Evolutionary conservation across 2,888 invertebrate species (phyloP).

Genomic region (Drosophila ezoana): DNA sequence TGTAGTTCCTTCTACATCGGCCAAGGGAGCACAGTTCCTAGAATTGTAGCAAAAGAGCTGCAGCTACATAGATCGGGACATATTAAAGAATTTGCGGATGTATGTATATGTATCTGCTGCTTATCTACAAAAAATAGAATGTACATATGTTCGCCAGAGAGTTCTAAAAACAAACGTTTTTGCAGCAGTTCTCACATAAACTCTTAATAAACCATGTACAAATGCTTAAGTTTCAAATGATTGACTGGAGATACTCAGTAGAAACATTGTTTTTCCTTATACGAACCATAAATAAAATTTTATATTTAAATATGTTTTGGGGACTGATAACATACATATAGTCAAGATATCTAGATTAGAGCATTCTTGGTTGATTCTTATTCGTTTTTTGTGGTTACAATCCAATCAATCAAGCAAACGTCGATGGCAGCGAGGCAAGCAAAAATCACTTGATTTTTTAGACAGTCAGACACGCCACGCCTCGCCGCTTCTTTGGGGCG

Average conservation of each 20-base stretch:
- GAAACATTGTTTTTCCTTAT: neutral
- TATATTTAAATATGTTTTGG: no score
- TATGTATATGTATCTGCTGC: neutral
- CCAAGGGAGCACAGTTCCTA: conserved; percentile 64
- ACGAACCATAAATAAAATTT: neutral
- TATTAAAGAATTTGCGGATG: conserved; percentile 13
- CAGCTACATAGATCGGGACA: conserved; percentile 12
- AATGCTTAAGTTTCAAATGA: neutral
- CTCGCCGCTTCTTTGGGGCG: conserved; percentile 34
- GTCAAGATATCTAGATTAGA: neutral
- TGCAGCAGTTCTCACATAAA: no score
- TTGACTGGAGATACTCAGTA: neutral
- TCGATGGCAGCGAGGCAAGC: conserved; percentile 39
- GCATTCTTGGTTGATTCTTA: neutral
- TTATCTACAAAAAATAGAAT: no score
- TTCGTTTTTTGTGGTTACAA: conserved; percentile 30
- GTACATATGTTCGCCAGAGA: neutral
- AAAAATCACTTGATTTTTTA: conserved; percentile 47
- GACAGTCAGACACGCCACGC: conserved; percentile 15
- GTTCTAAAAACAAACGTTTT: no score
- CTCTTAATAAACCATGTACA: neutral
- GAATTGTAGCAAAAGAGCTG: conserved; percentile 64
- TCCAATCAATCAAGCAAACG: conserved; percentile 55
- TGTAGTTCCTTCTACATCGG: conserved; percentile 70
- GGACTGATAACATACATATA: no score